A percentile compares a stretch with the other conserved stretches of the same genome.
Conservation (phyloP, 2,888 invertebrate genomes). For the Pandemis corylana region DNA sequence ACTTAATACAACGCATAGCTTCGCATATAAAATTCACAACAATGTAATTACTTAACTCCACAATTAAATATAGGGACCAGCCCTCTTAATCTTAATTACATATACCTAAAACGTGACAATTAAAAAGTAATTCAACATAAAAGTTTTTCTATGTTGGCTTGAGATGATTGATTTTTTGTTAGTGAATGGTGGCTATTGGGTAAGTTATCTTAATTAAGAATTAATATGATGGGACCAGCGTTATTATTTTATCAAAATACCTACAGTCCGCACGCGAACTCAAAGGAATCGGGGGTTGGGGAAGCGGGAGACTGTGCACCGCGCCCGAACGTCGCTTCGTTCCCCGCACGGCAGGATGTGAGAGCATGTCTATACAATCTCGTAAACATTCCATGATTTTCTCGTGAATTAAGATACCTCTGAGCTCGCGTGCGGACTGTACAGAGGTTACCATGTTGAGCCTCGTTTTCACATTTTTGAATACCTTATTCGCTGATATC, state of each 20-base stretch:
- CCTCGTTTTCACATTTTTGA: neutral
- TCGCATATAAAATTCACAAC: conserved; percentile 78
- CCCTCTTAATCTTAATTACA: conserved; percentile 70
- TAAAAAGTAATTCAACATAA: conserved; percentile 50
- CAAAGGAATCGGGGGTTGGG: too few relatives aligned
- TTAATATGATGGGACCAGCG: neutral
- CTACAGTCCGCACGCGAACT: too few relatives aligned
- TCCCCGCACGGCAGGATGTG: too few relatives aligned
- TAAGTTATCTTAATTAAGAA: neutral
- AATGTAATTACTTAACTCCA: conserved; percentile 64
- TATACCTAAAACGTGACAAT: conserved; percentile 62
- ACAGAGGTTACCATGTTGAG: too few relatives aligned
- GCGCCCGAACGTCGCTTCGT: too few relatives aligned
- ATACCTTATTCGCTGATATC: neutral
- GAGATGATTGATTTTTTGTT: neutral
- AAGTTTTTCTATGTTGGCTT: conserved; percentile 22
- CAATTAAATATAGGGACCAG: conserved; percentile 75
- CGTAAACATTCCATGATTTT: too few relatives aligned
- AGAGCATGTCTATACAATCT: too few relatives aligned
- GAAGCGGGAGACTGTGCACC: too few relatives aligned
- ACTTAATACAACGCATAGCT: conserved; percentile 63
- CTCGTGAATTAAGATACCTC: too few relatives aligned
- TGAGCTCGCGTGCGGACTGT: too few relatives aligned
- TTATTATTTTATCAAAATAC: neutral
- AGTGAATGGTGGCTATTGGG: neutral